phyloP scores from a whole-genome alignment of 2,888 invertebrate genomes.

The Cantharis lateralis region DNA sequence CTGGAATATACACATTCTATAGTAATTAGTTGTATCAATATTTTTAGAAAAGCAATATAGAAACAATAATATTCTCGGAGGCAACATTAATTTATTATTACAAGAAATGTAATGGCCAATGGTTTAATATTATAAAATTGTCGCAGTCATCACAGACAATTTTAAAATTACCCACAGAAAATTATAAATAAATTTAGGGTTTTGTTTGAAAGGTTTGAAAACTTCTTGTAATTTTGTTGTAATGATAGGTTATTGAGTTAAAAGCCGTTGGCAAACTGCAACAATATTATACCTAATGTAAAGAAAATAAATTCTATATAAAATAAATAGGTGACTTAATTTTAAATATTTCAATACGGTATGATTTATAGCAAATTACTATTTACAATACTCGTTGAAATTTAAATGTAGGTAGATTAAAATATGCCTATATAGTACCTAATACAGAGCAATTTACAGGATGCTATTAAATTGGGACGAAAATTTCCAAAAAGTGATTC shows the following conservation, averaged over 20 bases:
- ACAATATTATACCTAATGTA: neutral
- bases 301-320: neutral
- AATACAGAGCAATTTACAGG: too few relatives aligned
- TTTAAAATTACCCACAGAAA: slow-evolving; percentile 28
- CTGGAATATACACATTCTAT: too few relatives aligned
- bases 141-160: slow-evolving; percentile 10
- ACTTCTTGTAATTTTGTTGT: slow-evolving; percentile 53
- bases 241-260: slow-evolving; percentile 49
- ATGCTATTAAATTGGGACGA: too few relatives aligned
- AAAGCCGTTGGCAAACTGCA: slow-evolving; percentile 31
- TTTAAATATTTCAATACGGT: neutral
- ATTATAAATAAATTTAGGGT: slow-evolving; percentile 55
- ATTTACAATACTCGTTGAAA: too few relatives aligned
- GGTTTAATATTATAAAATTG: slow-evolving; percentile 11
- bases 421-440: too few relatives aligned
- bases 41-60: neutral
- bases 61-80: neutral
- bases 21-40: too few relatives aligned
- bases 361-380: neutral
- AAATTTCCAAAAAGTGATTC: too few relatives aligned
- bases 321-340: neutral
- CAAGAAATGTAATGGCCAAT: slow-evolving; percentile 1
- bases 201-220: slow-evolving; percentile 45
- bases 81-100: neutral
- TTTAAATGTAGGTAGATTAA: too few relatives aligned